These are phyloP conservation scores for Tinea trinotella DNA, from an alignment of 2,888 invertebrate genomes.

Conservation along the genomic window DNA sequence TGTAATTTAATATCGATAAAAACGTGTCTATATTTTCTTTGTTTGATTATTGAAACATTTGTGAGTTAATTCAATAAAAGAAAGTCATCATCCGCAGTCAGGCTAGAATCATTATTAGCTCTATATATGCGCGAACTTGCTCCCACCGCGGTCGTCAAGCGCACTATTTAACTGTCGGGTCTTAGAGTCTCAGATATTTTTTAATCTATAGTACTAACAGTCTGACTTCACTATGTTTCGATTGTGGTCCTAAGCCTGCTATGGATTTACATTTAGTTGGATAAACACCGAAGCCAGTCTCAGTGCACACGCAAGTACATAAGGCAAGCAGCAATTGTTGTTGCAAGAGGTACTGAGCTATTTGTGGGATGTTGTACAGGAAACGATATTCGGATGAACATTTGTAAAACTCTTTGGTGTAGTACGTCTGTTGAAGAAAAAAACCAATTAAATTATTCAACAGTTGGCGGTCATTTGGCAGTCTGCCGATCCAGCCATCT, in stretches of 20 bases:
- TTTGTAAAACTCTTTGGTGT: slow-evolving; percentile 75
- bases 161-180: too few relatives aligned
- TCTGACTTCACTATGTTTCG: not conserved
- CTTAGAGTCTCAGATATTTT: too few relatives aligned
- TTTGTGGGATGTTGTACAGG: slow-evolving; percentile 83
- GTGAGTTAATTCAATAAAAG: too few relatives aligned
- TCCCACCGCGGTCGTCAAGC: too few relatives aligned
- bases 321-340: slow-evolving; percentile 83
- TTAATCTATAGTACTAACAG: not conserved
- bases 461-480: too few relatives aligned
- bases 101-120: too few relatives aligned
- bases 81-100: too few relatives aligned
- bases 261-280: slow-evolving; percentile 75
- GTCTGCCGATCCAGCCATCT: too few relatives aligned
- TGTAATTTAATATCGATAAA: too few relatives aligned
- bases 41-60: too few relatives aligned
- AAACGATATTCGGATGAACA: slow-evolving; percentile 78
- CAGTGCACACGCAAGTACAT: slow-evolving; percentile 86
- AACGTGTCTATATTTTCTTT: too few relatives aligned
- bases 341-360: slow-evolving; percentile 81
- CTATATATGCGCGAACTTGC: too few relatives aligned
- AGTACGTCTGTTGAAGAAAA: slow-evolving; percentile 75
- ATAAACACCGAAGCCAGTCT: slow-evolving; percentile 89
- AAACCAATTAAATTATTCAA: not conserved
- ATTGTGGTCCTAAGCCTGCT: slow-evolving; percentile 83